phyloP scores from a whole-genome alignment of 2,113 vertebrate genomes.

The Misgurnus mizolepis region DNA sequence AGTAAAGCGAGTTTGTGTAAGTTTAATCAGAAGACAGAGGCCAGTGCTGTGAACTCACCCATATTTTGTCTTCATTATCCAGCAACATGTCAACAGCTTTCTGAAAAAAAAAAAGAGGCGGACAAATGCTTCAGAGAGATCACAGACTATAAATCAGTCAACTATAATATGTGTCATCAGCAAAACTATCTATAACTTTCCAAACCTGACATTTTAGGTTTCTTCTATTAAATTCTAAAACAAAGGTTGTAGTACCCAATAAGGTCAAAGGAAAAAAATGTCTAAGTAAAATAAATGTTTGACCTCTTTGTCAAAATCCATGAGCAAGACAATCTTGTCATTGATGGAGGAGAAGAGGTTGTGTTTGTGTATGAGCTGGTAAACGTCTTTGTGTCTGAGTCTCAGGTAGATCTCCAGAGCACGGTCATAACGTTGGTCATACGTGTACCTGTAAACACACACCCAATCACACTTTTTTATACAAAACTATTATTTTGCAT shows the following conservation, averaged over 20 bases:
- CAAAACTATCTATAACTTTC: constrained; percentile 35
- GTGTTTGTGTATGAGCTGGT: constrained; percentile 97
- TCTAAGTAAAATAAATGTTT: constrained; percentile 14
- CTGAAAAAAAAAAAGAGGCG: constrained; percentile 67
- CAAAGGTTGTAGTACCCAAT: not conserved
- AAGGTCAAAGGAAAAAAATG: not conserved
- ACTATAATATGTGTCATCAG: constrained; percentile 23
- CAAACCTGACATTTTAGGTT: constrained; percentile 25
- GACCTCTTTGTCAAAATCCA: constrained; percentile 99
- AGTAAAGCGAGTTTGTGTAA: constrained; percentile 14
- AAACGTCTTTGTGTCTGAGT: constrained; percentile 94
- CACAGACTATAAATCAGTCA: constrained; percentile 41
- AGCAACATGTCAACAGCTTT: constrained; percentile 99
- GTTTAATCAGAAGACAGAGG: constrained; percentile 14
- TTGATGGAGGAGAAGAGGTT: constrained; percentile 96
- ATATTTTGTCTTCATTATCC: constrained; percentile 99
- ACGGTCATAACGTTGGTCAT: constrained; percentile 94
- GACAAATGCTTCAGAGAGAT: constrained; percentile 40
- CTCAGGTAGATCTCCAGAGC: constrained; percentile 95
- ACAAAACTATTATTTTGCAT: not conserved
- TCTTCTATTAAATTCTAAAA: not conserved
- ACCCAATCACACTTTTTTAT: not conserved
- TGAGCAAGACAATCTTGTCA: constrained; percentile 96
- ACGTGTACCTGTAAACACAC: constrained; percentile 83
- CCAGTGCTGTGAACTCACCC: constrained; percentile 75